Conservation (phyloP, 2,797 vertebrate genomes). For the Malurus splendens region DNA sequence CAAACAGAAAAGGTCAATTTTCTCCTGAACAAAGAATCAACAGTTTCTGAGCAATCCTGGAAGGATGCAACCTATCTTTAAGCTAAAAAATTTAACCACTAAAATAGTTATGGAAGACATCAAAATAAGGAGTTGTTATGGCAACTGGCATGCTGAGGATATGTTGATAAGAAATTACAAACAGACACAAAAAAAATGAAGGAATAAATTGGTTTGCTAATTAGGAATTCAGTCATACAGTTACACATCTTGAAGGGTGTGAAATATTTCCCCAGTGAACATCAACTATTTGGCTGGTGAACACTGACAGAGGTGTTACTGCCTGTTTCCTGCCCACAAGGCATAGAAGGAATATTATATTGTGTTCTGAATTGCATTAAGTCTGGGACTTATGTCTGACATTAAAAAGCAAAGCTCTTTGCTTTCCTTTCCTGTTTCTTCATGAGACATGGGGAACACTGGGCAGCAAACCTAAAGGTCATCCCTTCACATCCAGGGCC, state of each 20-base stretch:
- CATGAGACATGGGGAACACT: background rate
- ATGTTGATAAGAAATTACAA: background rate
- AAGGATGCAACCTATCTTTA: background rate
- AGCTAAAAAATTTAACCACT: background rate
- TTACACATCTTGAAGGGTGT: background rate
- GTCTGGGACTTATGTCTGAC: background rate
- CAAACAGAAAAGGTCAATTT: background rate
- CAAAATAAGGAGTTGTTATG: constrained; percentile 40
- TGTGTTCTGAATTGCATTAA: background rate
- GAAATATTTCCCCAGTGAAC: background rate
- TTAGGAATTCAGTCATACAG: background rate
- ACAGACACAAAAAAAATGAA: background rate
- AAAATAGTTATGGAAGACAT: background rate
- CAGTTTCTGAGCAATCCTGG: background rate
- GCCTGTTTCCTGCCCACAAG: background rate
- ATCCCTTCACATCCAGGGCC: background rate
- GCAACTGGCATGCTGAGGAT: background rate
- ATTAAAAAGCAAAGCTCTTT: background rate
- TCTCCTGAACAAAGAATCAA: background rate
- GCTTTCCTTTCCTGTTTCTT: background rate
- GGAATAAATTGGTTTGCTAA: background rate
- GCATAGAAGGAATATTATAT: background rate
- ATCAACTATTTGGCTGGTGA: background rate
- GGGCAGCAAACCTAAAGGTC: background rate
- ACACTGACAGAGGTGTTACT: background rate